Base-by-base conservation (phyloP, 2,113 vertebrate species). In the Reinhardtius hippoglossoides region DNA sequence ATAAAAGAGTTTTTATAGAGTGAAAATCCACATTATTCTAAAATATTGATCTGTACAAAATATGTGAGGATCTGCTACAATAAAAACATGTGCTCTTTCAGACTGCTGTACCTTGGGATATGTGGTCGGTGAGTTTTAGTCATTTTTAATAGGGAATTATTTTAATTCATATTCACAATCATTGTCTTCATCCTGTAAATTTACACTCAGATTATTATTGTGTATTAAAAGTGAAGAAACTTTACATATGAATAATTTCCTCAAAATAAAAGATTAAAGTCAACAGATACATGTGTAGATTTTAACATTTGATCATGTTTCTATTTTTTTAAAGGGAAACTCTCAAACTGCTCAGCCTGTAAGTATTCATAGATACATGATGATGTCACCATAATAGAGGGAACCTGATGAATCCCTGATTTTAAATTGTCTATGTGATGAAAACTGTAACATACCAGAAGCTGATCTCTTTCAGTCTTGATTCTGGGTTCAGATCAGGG, bases 61-160 rank as follows among this genome's bases (percentile, higher is more conserved):
- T 46, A 8, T 48, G 13, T 59, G 14, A 23, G 13, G 10, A 46
- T 16, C 44, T 5, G 44, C 13, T 48, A 1, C 16, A 18, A 1
- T 48, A 48, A 16, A 3, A 48, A 48, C 18, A 20, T 66, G 18
- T 83, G 16, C 54, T 86, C 42, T 84, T 83, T 27, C 88, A 99
- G 98, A 97, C 96, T 13, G 89, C 88, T 10, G 93, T 98, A 55
- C 96, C 98, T 0, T 99, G 98, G 98, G 98, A 99, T 77, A 92
- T 99, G 23, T 99, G 97, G 98, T 94, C 96, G 95, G 97, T 99
- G 93, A 96, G 96, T 79, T 52, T 59, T 1, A 2, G 13, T 46
- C 44, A 46, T 46, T 16, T 35, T 35, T 8, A 35, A 35, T 35
- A 35, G 8, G 35, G 35, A 35, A 35, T 46, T 46, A 15, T 16